A percentile compares a stretch with the other conserved stretches of the same genome.
Conservation (phyloP, 2,888 invertebrate genomes). For the Chironomus tentans region DNA sequence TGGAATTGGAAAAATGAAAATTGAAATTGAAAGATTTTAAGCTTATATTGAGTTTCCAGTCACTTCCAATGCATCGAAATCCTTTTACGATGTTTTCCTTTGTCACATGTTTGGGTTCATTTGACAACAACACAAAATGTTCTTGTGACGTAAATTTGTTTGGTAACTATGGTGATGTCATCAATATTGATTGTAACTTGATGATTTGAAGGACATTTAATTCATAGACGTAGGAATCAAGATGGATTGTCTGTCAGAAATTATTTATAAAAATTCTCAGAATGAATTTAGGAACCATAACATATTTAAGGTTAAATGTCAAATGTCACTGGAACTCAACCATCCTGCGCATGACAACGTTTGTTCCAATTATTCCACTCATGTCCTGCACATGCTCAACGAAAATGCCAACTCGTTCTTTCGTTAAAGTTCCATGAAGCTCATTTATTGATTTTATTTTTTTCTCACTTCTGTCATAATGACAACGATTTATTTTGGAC, state of each 20-base stretch:
- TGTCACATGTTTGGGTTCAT: neutral
- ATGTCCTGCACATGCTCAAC: neutral
- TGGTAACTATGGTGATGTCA: too few relatives aligned
- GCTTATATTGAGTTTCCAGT: too few relatives aligned
- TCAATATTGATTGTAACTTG: too few relatives aligned
- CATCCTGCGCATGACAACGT: neutral
- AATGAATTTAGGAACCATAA: neutral
- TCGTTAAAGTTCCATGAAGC: neutral
- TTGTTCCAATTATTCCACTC: neutral
- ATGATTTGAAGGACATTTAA: too few relatives aligned
- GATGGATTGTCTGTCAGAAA: too few relatives aligned
- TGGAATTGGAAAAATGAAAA: neutral
- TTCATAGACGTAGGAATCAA: too few relatives aligned
- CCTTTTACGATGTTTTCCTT: neutral
- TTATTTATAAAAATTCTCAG: neutral
- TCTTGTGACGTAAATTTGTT: too few relatives aligned
- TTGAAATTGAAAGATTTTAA: too few relatives aligned
- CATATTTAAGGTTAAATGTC: neutral
- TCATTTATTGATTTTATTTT: neutral
- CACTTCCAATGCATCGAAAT: too few relatives aligned
- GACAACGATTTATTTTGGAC: neutral
- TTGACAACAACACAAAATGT: neutral
- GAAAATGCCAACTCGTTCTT: neutral
- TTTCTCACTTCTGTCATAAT: neutral
- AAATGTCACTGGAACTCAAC: neutral